Base-by-base conservation (phyloP, 2,113 vertebrate genomes). In the Podiceps cristatus region DNA sequence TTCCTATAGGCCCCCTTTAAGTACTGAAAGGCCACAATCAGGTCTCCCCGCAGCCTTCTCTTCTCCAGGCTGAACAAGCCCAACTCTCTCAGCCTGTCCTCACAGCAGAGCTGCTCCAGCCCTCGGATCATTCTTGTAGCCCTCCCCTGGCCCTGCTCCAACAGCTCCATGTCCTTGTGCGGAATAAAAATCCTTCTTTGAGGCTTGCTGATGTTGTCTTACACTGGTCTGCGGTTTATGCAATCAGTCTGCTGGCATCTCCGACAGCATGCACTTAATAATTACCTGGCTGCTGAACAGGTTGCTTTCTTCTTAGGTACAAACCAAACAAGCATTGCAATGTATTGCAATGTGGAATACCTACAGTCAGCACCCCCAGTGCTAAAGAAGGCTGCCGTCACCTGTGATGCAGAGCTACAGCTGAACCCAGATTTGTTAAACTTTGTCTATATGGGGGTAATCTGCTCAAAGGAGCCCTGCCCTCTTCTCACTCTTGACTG, bases 221-320 rank as follows among this genome's bases (percentile, higher is more conserved):
- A 47, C 3, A 0, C 16, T 42, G 35, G 8, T 23, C 33, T 37
- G 27, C 2, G 7, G 59, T 74, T 93, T 86, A 42, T 14, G 29
- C 56, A 90, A 40, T 75, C 49, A 18, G 11, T 27, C 67, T 6
- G 5, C 27, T 31, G 60, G 59, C 75, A 44, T 71, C 75, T 83
- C 78, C 86, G 44, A 24, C 58, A 28, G 28, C 3, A 0, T 9
- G 52, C 23, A 35, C 73, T 81, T 75, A 60, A 60, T 91, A 91
- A 97, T 87, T 89, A 96, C 13, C 80, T 64, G 76, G 52, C 73
- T 93, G 68, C 58, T 49, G 28, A 93, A 78, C 73, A 75, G 89
- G 86, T 84, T 78, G 33, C 75, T 89, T 95, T 92, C 62, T 50
- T 81, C 49, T 67, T 8, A 10, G 76, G 64, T 68, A 49, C 73